Conservation (phyloP, 2,888 invertebrate genomes). For the Spicauda simplicius region DNA sequence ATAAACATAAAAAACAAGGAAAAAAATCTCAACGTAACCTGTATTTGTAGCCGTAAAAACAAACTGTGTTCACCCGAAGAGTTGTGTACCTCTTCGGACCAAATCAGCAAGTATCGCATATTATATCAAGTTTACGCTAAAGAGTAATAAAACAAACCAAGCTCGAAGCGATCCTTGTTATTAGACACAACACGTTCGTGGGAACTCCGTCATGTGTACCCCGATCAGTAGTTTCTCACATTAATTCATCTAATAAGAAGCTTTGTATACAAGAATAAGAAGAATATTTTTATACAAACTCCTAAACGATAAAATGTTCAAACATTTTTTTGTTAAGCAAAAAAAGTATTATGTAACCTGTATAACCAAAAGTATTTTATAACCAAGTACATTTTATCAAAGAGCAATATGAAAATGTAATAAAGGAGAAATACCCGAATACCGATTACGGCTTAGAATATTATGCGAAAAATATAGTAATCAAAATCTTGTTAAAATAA, state of each 20-base stretch:
- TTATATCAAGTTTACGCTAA: background rate
- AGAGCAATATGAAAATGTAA: no score
- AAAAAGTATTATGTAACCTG: background rate
- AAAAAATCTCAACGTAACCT: no score
- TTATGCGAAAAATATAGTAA: no score
- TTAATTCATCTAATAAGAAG: background rate
- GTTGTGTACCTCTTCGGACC: no score
- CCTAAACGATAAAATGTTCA: background rate
- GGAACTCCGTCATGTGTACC: slow-evolving; percentile 11
- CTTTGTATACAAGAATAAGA: background rate
- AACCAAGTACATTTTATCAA: no score
- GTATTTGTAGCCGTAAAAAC: no score
- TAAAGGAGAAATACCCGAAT: no score
- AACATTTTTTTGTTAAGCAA: background rate
- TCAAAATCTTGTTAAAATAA: no score
- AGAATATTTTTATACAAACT: background rate
- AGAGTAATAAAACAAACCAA: background rate
- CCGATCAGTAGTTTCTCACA: slow-evolving; percentile 1
- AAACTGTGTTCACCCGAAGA: no score
- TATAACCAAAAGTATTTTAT: no score
- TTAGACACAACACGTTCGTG: slow-evolving; percentile 5
- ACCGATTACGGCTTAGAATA: no score
- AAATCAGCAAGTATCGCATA: background rate
- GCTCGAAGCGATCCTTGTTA: slow-evolving; percentile 16
- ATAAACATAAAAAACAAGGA: no score